phyloP scores from a whole-genome alignment of 1,140 invertebrate species.

The Mesaphorura yosii region DNA sequence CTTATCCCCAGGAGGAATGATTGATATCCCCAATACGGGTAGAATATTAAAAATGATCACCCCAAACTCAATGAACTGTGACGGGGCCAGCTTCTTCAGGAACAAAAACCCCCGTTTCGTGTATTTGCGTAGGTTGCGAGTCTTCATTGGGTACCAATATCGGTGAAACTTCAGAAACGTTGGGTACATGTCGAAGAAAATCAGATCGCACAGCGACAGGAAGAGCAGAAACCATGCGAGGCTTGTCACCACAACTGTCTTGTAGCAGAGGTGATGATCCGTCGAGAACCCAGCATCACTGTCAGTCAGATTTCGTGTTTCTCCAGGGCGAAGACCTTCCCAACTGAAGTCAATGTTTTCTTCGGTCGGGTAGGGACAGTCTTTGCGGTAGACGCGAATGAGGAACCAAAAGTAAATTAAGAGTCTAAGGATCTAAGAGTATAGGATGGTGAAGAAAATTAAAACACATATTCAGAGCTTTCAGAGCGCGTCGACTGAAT shows the following conservation, averaged over 20 bases:
- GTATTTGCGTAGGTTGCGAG: neutral
- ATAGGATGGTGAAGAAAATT: neutral
- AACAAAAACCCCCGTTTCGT: neutral
- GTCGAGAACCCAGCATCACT: neutral
- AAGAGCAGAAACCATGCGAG: neutral
- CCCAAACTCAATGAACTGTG: no score
- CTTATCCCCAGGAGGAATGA: no score
- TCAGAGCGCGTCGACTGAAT: no score
- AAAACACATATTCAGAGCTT: no score
- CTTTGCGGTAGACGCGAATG: neutral
- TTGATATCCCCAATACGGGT: no score
- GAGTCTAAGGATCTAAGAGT: neutral
- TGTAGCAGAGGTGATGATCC: neutral
- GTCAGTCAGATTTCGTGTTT: neutral
- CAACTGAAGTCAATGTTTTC: neutral
- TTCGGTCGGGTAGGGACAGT: neutral
- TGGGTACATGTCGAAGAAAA: neutral
- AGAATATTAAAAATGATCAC: no score
- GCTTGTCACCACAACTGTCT: neutral
- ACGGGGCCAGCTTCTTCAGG: no score
- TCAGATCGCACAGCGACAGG: neutral
- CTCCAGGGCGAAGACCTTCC: no score
- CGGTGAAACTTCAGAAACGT: neutral
- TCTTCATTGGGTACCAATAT: conserved; percentile 7
- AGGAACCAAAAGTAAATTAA: neutral